Conservation (phyloP, 2,797 vertebrate genomes). For the Microctenopoma stevenorrisi region DNA sequence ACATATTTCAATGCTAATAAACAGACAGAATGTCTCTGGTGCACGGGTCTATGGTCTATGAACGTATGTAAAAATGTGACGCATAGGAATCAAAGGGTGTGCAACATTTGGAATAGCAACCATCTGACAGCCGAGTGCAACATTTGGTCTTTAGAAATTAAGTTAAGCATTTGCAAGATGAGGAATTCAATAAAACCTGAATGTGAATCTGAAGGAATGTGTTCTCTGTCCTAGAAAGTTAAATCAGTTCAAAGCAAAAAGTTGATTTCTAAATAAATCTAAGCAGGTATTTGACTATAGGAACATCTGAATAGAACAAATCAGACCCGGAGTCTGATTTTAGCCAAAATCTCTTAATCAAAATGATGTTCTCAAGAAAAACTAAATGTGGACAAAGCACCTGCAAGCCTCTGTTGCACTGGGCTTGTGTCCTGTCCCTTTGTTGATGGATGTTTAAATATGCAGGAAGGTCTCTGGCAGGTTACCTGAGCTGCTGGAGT, state of each 20-base stretch:
- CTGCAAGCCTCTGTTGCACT: conserved; percentile 11
- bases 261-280: background rate
- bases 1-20: no score
- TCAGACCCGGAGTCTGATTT: conserved; percentile 9
- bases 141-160: no score
- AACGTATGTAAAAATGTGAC: background rate
- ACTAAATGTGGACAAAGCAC: conserved; percentile 19
- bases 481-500: conserved; percentile 74
- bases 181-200: no score
- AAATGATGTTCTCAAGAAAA: conserved; percentile 22
- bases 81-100: no score
- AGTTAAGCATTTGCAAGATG: no score
- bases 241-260: conserved; percentile 3
- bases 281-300: background rate
- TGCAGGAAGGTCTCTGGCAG: conserved; percentile 73
- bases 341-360: conserved; percentile 14
- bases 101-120: no score
- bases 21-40: no score
- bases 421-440: conserved; percentile 27
- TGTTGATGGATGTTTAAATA: conserved; percentile 69
- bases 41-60: background rate
- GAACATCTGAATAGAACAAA: conserved; percentile 11
- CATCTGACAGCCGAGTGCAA: no score
- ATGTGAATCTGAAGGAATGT: background rate
- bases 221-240: background rate